A percentile compares a stretch with the other conserved stretches of the same genome.
phyloP scores from a whole-genome alignment of 2,888 invertebrate genomes.

The Corbicula japonica region DNA sequence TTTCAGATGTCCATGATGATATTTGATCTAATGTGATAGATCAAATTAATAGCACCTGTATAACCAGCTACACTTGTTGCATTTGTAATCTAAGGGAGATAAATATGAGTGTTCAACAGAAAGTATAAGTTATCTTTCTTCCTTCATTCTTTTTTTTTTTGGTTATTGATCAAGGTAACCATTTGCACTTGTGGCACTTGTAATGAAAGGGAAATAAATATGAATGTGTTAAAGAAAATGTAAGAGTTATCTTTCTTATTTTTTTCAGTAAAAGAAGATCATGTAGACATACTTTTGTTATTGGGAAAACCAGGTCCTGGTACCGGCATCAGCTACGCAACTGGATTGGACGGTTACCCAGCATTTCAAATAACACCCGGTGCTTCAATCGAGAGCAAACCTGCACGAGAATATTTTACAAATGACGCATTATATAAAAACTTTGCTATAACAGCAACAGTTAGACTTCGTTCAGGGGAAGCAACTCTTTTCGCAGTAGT shows the following conservation, averaged over 20 bases:
- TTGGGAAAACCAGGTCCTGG: slow-evolving; percentile 52
- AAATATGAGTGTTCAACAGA: no score
- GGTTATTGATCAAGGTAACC: no score
- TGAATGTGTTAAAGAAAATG: not conserved
- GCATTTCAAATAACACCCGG: slow-evolving; percentile 55
- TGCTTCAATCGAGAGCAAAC: slow-evolving; percentile 44
- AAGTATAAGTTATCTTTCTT: no score
- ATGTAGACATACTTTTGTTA: slow-evolving; percentile 59
- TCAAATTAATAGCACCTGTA: no score
- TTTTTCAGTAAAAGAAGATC: slow-evolving; percentile 51
- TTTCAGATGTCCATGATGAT: no score
- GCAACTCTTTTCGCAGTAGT: slow-evolving; percentile 68
- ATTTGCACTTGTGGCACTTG: no score
- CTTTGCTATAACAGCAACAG: slow-evolving; percentile 64
- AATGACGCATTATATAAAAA: slow-evolving; percentile 49
- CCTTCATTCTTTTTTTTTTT: no score
- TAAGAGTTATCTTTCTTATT: slow-evolving; percentile 8
- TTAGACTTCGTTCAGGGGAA: slow-evolving; percentile 42
- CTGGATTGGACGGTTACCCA: slow-evolving; percentile 65
- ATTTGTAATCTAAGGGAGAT: no score
- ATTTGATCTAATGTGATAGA: no score
- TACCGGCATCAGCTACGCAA: slow-evolving; percentile 54
- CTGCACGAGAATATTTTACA: slow-evolving; percentile 59
- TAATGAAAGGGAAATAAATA: not conserved
- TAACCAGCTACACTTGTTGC: no score